A percentile compares a stretch with the other conserved stretches of the same genome.
Evolutionary conservation across 2,888 invertebrate species (phyloP).

Genomic region (Platycheirus rosarum): DNA sequence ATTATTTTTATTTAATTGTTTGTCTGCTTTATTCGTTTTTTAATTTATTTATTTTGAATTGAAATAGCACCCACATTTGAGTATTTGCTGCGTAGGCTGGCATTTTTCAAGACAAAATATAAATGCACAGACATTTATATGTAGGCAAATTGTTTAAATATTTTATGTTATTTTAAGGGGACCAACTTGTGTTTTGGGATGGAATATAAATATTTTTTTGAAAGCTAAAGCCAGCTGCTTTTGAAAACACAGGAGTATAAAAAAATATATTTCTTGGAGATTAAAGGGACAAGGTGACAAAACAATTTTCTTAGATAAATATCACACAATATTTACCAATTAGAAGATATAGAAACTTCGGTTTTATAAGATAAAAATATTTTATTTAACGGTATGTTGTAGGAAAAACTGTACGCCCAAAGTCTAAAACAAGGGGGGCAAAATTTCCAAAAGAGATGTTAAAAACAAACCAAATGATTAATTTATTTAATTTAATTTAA

Average conservation of each 20-base stretch:
- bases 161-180: neutral
- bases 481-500: too few relatives aligned
- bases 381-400: too few relatives aligned
- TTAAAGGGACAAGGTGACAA: neutral
- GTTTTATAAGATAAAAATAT: too few relatives aligned
- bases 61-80: constrained; percentile 3
- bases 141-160: neutral
- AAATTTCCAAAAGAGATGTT: too few relatives aligned
- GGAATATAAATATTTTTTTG: neutral
- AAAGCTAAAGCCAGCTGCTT: neutral
- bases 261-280: neutral
- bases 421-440: too few relatives aligned
- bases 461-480: too few relatives aligned
- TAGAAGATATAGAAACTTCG: too few relatives aligned
- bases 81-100: neutral
- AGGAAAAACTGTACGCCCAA: too few relatives aligned
- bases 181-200: neutral
- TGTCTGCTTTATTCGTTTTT: neutral
- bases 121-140: neutral
- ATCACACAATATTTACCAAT: too few relatives aligned
- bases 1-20: too few relatives aligned
- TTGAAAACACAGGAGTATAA: neutral
- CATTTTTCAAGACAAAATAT: neutral
- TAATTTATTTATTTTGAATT: constrained; percentile 11
- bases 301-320: neutral